Evolutionary conservation across 2,797 vertebrate genomes (phyloP).

Genomic region (Danio tinwini): DNA sequence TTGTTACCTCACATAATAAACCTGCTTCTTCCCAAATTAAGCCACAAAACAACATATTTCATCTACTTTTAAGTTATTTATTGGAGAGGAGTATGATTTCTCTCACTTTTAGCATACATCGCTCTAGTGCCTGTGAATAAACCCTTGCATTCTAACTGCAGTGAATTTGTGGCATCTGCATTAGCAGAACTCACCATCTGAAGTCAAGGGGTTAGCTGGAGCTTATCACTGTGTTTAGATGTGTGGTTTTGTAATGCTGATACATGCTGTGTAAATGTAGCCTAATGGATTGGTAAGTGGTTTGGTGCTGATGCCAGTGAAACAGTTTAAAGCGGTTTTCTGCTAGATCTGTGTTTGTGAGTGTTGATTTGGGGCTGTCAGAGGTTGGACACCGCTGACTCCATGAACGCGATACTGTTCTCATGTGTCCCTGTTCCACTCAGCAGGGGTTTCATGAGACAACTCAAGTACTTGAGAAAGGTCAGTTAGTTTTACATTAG

Average conservation of each 20-base stretch:
- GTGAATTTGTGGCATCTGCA: constrained; percentile 13
- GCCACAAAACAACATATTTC: constrained; percentile 4
- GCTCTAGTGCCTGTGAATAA: background rate
- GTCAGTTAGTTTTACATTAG: constrained; percentile 27
- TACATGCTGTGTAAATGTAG: constrained; percentile 66
- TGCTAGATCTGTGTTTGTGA: constrained; percentile 1
- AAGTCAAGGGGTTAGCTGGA: constrained; percentile 33
- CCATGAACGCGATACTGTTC: constrained; percentile 26
- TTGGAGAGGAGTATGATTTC: background rate
- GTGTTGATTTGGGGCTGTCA: constrained; percentile 37
- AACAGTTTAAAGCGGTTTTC: constrained; percentile 44
- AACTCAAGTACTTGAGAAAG: constrained; percentile 40
- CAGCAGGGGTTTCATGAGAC: constrained; percentile 18
- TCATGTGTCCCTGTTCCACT: constrained; percentile 30
- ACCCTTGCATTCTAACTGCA: constrained; percentile 17
- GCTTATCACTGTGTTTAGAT: constrained; percentile 30
- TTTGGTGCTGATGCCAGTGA: constrained; percentile 74
- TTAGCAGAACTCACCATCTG: constrained; percentile 20
- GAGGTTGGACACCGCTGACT: constrained; percentile 18
- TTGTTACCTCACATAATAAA: background rate
- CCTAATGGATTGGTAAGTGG: constrained; percentile 80
- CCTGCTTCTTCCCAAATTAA: background rate
- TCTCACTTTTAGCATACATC: background rate
- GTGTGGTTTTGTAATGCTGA: constrained; percentile 47
- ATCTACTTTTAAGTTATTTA: background rate